Conservation (phyloP, 2,113 vertebrate species). For the Pygoscelis antarcticus region DNA sequence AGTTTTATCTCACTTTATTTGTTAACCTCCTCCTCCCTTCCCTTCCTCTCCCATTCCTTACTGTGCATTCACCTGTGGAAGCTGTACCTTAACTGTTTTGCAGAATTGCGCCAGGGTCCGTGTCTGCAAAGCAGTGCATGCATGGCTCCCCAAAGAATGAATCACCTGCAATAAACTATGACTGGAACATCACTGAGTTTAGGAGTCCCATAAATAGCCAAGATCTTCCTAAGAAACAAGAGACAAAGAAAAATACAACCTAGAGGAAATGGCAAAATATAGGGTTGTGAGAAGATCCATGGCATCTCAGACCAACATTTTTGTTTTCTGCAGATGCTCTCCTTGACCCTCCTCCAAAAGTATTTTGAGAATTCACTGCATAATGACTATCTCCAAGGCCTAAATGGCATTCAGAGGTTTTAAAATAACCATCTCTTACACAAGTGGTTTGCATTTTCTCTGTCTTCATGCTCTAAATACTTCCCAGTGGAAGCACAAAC, state of each 20-base stretch:
- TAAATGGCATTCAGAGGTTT: background rate
- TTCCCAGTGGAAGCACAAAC: background rate
- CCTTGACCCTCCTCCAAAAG: background rate
- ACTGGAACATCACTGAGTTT: background rate
- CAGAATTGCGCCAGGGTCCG: background rate
- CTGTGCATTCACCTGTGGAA: background rate
- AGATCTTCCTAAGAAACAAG: background rate
- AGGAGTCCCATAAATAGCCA: background rate
- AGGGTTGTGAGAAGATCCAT: background rate
- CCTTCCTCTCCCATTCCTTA: background rate
- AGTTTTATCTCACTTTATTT: background rate
- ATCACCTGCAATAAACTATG: background rate
- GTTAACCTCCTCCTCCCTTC: background rate
- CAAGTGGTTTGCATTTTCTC: background rate
- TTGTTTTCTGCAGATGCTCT: background rate
- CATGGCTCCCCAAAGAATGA: background rate
- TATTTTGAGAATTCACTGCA: background rate
- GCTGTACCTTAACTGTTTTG: background rate
- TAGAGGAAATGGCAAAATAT: background rate
- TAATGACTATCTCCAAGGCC: slow-evolving; percentile 1
- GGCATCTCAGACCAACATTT: background rate
- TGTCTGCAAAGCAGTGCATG: background rate
- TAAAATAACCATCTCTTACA: background rate
- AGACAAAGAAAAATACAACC: background rate
- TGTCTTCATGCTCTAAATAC: background rate